Percentiles rank a stretch among this genome's conserved stretches.
phyloP scores from a whole-genome alignment of 2,888 invertebrate genomes.

The Melanophora roralis region DNA sequence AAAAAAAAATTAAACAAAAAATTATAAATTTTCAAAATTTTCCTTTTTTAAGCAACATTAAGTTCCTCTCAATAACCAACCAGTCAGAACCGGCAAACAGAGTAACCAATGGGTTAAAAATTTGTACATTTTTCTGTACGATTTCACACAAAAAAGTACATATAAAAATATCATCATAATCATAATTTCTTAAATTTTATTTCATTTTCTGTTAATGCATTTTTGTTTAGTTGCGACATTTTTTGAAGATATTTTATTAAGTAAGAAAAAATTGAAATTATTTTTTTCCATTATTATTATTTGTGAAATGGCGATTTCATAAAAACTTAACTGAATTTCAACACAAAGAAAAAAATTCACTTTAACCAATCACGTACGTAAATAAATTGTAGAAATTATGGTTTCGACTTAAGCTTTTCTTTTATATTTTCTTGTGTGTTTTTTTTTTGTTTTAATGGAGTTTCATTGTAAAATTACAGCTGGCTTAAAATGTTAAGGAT shows the following conservation, averaged over 20 bases:
- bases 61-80: too few relatives aligned
- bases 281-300: slow-evolving; percentile 39
- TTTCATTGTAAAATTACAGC: slow-evolving; percentile 52
- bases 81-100: too few relatives aligned
- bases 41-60: too few relatives aligned
- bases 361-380: slow-evolving; percentile 66
- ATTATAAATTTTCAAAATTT: too few relatives aligned
- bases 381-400: slow-evolving; percentile 78
- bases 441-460: neutral
- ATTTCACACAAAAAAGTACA: neutral
- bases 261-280: slow-evolving; percentile 32
- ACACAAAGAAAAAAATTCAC: slow-evolving; percentile 38
- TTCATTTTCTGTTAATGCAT: slow-evolving; percentile 63
- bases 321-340: slow-evolving; percentile 40
- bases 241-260: neutral
- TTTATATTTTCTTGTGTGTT: slow-evolving; percentile 10
- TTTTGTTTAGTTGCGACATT: neutral
- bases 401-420: slow-evolving; percentile 67
- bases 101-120: slow-evolving; percentile 28
- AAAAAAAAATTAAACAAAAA: too few relatives aligned
- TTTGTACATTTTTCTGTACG: neutral
- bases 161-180: slow-evolving; percentile 69
- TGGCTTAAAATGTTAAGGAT: slow-evolving; percentile 56
- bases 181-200: slow-evolving; percentile 75
- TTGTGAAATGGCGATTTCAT: slow-evolving; percentile 59